Base-by-base conservation (phyloP, 2,797 vertebrate genomes). In the Falco columbarius region DNA sequence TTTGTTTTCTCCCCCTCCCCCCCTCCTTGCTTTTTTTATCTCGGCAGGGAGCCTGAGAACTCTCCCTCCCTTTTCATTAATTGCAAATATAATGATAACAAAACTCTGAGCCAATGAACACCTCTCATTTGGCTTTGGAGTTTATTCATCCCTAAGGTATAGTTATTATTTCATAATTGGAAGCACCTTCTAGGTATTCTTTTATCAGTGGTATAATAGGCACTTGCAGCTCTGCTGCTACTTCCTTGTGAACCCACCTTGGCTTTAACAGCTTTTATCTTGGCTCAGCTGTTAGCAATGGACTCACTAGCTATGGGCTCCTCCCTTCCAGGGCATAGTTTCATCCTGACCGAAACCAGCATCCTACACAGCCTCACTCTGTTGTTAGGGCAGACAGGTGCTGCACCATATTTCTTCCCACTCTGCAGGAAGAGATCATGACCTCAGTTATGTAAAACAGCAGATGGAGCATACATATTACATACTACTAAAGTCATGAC, bases 131-230 rank as follows among this genome's bases (percentile, higher is more conserved):
- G 89, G 30, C 89, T 96, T 96, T 92, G 86, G 89, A 68, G 62
- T 91, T 90, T 75, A 97, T 92, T 97, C 89, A 74, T 94, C 95
- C 94, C 89, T 88, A 59, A 89, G 93, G 87, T 74, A 86, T 30
- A 81, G 67, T 89, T 87, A 77, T 81, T 87, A 77, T 74, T 85
- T 87, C 38, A 4, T 90, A 91, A 97, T 63, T 91, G 74, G 84
- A 88, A 96, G 75, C 67, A 83, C 75, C 90, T 94, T 95, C 95
- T 75, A 96, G 86, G 90, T 89, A 84, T 88, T 67, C 56, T 77
- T 88, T 77, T 93, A 95, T 94, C 89, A 92, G 81, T 0, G 62
- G 46, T 26, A 58, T 89, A 94, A 86, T 76, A 80, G 61, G 75
- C 87, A 63, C 84, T 55, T 70, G 56, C 24, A 83, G 74, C 65